These are phyloP conservation scores for Zosterops hypoxanthus DNA, from an alignment of 2,113 vertebrate species.

Conservation along the genomic window DNA sequence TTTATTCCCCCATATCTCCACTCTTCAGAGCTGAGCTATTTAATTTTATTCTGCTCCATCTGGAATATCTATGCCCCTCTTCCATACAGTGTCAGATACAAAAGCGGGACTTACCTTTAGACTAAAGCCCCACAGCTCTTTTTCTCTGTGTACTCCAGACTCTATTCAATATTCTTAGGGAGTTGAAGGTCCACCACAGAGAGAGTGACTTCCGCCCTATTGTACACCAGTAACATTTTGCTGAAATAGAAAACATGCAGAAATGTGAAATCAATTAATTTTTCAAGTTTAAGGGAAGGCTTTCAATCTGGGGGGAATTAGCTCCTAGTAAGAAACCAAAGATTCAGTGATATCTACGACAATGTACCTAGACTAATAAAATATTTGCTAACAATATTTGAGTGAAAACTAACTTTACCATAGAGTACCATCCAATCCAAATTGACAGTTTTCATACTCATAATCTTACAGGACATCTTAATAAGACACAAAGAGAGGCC, in stretches of 20 bases:
- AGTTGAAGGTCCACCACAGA: background rate
- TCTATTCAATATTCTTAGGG: background rate
- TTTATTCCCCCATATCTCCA: constrained; percentile 55
- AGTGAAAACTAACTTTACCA: background rate
- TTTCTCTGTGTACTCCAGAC: background rate
- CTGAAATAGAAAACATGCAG: background rate
- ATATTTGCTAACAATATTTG: background rate
- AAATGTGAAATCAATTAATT: background rate
- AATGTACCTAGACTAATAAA: background rate
- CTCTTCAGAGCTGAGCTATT: constrained; percentile 56
- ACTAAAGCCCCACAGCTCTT: background rate
- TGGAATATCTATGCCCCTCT: constrained; percentile 38
- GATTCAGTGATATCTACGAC: background rate
- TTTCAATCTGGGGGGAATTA: background rate
- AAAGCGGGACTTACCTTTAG: constrained; percentile 5
- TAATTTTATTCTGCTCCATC: constrained; percentile 58
- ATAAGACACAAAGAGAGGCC: background rate
- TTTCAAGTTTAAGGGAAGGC: background rate
- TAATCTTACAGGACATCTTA: background rate
- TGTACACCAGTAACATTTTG: background rate
- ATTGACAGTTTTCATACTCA: background rate
- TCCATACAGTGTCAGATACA: background rate
- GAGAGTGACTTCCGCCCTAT: background rate
- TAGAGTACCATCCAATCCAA: background rate
- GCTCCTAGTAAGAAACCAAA: background rate